Evolutionary conservation across 1,140 invertebrate genomes (phyloP).

Genomic region (Idris sp.): DNA sequence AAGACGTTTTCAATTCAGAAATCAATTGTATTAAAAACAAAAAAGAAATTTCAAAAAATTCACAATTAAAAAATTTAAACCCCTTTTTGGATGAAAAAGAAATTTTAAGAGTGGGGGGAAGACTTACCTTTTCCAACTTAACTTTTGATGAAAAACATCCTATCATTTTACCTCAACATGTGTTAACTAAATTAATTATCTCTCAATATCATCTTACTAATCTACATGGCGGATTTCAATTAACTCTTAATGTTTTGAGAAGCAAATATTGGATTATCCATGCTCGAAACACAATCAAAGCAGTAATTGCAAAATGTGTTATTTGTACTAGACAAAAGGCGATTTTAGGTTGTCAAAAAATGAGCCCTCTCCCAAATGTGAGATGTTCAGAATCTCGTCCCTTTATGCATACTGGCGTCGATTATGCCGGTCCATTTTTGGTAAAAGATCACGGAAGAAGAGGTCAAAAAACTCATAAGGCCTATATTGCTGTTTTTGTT

Average conservation of each 20-base stretch:
- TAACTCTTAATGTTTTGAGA: not conserved
- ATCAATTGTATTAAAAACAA: too few relatives aligned
- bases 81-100: too few relatives aligned
- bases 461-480: not conserved
- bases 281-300: not conserved
- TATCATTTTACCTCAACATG: too few relatives aligned
- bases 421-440: not conserved
- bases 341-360: not conserved
- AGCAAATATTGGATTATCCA: not conserved
- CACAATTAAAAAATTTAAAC: too few relatives aligned
- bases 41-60: too few relatives aligned
- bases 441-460: not conserved
- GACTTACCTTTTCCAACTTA: too few relatives aligned
- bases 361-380: not conserved
- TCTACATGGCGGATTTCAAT: constrained; percentile 1
- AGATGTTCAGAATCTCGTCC: not conserved
- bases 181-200: too few relatives aligned
- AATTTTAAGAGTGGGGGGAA: too few relatives aligned
- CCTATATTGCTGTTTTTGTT: constrained; percentile 10
- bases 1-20: too few relatives aligned
- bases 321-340: not conserved
- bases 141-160: too few relatives aligned
- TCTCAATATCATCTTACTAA: not conserved
- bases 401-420: not conserved
- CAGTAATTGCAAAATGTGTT: not conserved